Conservation (phyloP, 2,888 invertebrate genomes). For the Andrena bicolor region DNA sequence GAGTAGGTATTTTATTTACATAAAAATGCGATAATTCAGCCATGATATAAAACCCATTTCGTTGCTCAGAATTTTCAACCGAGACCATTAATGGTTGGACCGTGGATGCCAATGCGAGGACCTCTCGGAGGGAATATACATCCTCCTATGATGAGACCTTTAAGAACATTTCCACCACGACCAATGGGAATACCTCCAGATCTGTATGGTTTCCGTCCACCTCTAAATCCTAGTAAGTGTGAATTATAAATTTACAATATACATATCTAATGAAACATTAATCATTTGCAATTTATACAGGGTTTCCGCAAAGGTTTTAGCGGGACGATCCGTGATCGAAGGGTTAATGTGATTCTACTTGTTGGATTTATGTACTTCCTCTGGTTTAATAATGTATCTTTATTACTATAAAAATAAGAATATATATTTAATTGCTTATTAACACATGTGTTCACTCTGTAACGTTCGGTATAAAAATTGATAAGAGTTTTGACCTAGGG, state of each 20-base stretch:
- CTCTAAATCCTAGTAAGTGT: slow-evolving; percentile 61
- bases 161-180: slow-evolving; percentile 72
- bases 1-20: slow-evolving; percentile 58
- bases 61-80: slow-evolving; percentile 54
- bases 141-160: slow-evolving; percentile 62
- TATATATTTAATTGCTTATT: too few species aligned
- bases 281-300: slow-evolving; percentile 41
- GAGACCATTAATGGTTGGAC: slow-evolving; percentile 74
- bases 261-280: background rate
- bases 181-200: slow-evolving; percentile 55
- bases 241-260: background rate
- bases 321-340: background rate
- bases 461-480: too few species aligned
- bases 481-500: too few species aligned
- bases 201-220: slow-evolving; percentile 60
- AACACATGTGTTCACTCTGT: too few species aligned
- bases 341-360: too few species aligned
- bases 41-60: too few species aligned
- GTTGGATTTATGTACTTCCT: too few species aligned
- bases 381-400: too few species aligned
- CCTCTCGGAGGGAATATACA: slow-evolving; percentile 69
- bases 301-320: slow-evolving; percentile 63
- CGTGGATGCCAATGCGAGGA: slow-evolving; percentile 69
- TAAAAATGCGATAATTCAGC: too few species aligned
- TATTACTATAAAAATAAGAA: too few species aligned